Conservation (phyloP, 2,797 vertebrate genomes). For the Pipistrellus pipistrellus region DNA sequence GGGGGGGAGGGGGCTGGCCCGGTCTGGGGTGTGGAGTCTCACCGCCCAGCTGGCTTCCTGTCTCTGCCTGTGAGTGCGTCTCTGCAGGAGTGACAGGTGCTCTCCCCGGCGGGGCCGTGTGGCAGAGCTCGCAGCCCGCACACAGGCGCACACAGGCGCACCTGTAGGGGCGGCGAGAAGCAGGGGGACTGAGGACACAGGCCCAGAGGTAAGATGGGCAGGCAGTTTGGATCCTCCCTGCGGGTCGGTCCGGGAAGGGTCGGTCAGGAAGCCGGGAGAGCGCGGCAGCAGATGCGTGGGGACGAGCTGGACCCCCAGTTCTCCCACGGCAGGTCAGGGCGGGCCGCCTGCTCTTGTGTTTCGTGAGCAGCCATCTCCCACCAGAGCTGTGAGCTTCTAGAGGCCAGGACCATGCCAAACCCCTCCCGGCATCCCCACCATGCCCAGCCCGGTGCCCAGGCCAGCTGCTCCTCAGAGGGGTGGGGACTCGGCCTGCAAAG, state of each 20-base stretch:
- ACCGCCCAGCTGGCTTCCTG: constrained; percentile 77
- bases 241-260: background rate
- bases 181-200: background rate
- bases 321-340: background rate
- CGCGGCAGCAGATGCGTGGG: accelerated
- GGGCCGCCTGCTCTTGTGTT: background rate
- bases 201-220: constrained; percentile 72
- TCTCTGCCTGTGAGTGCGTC: constrained; percentile 10
- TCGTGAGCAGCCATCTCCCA: background rate
- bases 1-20: constrained; percentile 23
- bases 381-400: background rate
- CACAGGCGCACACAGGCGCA: background rate
- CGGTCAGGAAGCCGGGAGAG: background rate
- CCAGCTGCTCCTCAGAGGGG: background rate
- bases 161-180: background rate
- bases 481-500: background rate
- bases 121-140: background rate
- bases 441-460: background rate
- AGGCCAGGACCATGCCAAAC: background rate
- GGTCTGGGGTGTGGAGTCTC: constrained; percentile 35
- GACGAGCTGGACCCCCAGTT: background rate
- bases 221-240: background rate
- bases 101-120: background rate
- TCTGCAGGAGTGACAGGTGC: constrained; percentile 39
- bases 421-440: background rate